These are phyloP conservation scores for Eunapius fragilis DNA, from an alignment of 37 sponge, comb jelly and placozoan species.

Conservation along the genomic window DNA sequence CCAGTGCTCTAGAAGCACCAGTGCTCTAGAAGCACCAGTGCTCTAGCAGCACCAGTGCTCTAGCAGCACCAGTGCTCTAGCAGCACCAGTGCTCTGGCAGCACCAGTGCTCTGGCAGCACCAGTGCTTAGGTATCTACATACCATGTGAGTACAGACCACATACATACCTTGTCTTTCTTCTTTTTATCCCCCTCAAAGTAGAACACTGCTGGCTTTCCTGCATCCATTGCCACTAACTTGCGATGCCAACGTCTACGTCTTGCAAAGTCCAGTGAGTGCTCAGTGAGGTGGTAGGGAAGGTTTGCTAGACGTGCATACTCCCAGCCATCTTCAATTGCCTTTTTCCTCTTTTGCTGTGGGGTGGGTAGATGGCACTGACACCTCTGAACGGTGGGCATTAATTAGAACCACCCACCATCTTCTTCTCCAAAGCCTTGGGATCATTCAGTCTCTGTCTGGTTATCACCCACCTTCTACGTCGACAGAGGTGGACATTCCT, in stretches of 20 bases:
- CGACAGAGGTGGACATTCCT: constrained; percentile 80
- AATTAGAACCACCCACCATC: constrained; percentile 38
- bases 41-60: no score
- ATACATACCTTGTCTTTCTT: neutral
- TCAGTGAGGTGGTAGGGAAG: constrained; percentile 80
- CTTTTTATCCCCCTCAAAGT: constrained; percentile 52
- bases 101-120: no score
- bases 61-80: no score
- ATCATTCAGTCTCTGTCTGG: constrained; percentile 68
- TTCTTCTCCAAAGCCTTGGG: constrained; percentile 65
- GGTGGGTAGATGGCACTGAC: neutral
- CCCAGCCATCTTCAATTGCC: constrained; percentile 89
- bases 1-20: no score
- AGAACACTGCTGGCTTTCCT: constrained; percentile 46
- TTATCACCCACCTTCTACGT: constrained; percentile 90
- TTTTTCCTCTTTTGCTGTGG: constrained; percentile 47
- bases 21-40: no score
- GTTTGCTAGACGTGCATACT: constrained; percentile 83
- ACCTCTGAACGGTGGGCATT: neutral
- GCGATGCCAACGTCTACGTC: constrained; percentile 84
- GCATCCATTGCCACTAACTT: constrained; percentile 74
- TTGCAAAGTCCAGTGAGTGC: constrained; percentile 76
- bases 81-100: no score
- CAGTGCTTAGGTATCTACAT: no score
- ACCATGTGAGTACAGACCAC: no score